Evolutionary conservation across 2,888 invertebrate species (phyloP).

Genomic region (Notodonta ziczac): DNA sequence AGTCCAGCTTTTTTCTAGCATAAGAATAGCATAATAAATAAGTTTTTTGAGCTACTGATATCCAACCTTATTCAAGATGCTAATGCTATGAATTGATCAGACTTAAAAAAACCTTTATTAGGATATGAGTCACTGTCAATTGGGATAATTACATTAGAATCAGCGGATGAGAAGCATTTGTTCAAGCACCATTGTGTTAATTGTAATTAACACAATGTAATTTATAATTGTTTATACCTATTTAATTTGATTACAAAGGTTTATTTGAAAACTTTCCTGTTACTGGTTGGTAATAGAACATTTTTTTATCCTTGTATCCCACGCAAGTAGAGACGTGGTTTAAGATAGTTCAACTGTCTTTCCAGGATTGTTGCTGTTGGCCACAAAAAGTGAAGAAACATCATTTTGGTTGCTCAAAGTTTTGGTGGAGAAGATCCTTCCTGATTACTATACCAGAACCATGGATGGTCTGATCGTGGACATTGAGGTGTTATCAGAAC

Average conservation of each 20-base stretch:
- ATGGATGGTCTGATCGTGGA: constrained; percentile 96
- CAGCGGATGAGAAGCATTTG: neutral
- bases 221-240: neutral
- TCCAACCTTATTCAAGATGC: too few relatives aligned
- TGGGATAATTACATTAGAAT: constrained; percentile 5
- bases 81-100: too few relatives aligned
- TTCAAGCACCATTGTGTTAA: neutral
- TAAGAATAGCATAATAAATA: too few relatives aligned
- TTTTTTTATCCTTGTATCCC: too few relatives aligned
- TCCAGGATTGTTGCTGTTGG: constrained; percentile 90
- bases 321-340: neutral
- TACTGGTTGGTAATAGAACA: too few relatives aligned
- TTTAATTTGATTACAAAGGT: neutral
- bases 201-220: neutral
- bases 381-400: constrained; percentile 95
- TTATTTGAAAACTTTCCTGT: neutral
- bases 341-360: neutral
- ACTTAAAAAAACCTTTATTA: neutral
- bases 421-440: constrained; percentile 93
- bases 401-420: constrained; percentile 97
- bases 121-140: neutral
- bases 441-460: constrained; percentile 94
- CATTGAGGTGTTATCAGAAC: constrained; percentile 94
- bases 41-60: too few relatives aligned
- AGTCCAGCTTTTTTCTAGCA: too few relatives aligned